phyloP scores from a whole-genome alignment of 2,113 vertebrate genomes.

The Nestor notabilis region DNA sequence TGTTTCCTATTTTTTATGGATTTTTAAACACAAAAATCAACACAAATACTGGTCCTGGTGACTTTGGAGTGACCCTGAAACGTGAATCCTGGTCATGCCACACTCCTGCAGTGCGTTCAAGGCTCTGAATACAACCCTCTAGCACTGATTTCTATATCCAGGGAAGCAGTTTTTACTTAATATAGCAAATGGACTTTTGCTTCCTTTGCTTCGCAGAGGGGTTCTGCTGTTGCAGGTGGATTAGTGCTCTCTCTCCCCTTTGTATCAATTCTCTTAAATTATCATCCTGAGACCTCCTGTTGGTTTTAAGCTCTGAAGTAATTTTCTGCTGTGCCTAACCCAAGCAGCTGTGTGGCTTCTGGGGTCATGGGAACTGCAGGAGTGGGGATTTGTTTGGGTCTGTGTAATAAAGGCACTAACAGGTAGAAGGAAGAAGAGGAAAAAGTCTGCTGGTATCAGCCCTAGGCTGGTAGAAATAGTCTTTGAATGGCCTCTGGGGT shows the following conservation, averaged over 20 bases:
- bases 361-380: background rate
- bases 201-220: background rate
- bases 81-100: rapidly evolving
- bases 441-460: background rate
- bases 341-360: background rate
- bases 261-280: background rate
- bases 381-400: background rate
- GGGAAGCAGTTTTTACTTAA: background rate
- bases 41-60: background rate
- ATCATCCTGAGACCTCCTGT: background rate
- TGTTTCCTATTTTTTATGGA: background rate
- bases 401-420: background rate
- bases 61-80: background rate
- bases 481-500: background rate
- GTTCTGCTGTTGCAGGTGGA: background rate
- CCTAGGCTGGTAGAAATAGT: background rate
- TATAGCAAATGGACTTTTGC: rapidly evolving
- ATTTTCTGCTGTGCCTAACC: background rate
- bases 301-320: background rate
- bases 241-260: background rate
- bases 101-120: background rate
- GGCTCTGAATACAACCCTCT: background rate
- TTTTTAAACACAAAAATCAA: background rate
- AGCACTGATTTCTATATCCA: rapidly evolving
- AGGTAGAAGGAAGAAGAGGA: background rate